These are phyloP conservation scores for Mesorhabditis spiculigera DNA, from an alignment of 2,888 invertebrate species.

Conservation along the genomic window DNA sequence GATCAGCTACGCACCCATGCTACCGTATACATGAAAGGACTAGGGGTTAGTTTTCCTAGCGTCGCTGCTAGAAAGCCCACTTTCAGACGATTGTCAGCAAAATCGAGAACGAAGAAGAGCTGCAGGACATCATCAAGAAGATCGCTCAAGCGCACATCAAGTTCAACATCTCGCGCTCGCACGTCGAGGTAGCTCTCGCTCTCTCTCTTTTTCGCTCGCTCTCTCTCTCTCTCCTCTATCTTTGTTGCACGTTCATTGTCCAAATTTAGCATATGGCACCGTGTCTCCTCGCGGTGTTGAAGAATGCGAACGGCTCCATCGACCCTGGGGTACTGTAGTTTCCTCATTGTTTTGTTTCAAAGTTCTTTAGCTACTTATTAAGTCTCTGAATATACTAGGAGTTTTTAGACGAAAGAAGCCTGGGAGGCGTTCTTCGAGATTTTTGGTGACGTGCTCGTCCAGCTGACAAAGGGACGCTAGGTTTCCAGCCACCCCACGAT, in stretches of 20 bases:
- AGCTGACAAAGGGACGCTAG: neutral
- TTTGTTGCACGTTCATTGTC: too few species aligned
- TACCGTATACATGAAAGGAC: conserved; percentile 42
- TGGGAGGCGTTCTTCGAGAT: neutral
- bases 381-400: too few species aligned
- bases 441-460: neutral
- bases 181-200: neutral
- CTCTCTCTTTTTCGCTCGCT: too few species aligned
- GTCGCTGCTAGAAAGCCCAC: conserved; percentile 12
- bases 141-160: conserved; percentile 40
- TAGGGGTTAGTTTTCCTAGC: conserved; percentile 21
- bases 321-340: conserved; percentile 1
- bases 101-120: conserved; percentile 30
- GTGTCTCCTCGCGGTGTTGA: neutral
- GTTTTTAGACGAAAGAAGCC: neutral
- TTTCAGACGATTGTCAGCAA: conserved; percentile 30
- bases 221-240: too few species aligned
- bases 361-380: too few species aligned
- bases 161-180: conserved; percentile 27
- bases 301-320: neutral
- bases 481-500: neutral
- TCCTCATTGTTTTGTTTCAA: neutral
- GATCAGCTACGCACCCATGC: conserved; percentile 40
- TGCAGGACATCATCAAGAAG: conserved; percentile 23
- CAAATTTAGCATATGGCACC: neutral